Percentiles rank a stretch among this genome's conserved stretches.
Conservation (phyloP, 2,113 vertebrate species). For the Balaeniceps rex region DNA sequence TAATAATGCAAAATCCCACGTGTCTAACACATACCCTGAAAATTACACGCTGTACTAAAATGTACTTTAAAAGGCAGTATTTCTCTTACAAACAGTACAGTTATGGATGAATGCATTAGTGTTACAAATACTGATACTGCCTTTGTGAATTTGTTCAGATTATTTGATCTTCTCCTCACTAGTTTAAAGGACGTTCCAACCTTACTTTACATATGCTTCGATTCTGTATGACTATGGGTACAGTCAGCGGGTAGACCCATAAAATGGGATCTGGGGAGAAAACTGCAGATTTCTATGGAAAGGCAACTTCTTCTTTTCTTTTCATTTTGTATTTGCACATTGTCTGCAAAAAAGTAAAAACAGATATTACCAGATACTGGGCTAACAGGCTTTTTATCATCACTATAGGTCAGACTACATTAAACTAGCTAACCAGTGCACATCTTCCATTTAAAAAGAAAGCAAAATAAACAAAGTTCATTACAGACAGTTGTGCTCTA, state of each 20-base stretch:
- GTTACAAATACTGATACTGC: neutral
- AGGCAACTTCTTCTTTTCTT: neutral
- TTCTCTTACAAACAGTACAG: neutral
- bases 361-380: neutral
- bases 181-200: neutral
- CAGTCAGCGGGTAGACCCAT: neutral
- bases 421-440: neutral
- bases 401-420: neutral
- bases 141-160: constrained; percentile 7
- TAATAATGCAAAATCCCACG: neutral
- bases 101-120: neutral
- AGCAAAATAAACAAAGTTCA: neutral
- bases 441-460: neutral
- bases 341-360: neutral
- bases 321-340: neutral
- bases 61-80: neutral
- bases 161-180: neutral
- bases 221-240: neutral
- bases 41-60: neutral
- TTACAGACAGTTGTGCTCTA: neutral
- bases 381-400: neutral
- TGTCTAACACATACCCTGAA: neutral
- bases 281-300: neutral
- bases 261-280: neutral
- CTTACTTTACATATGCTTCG: neutral